phyloP scores from a whole-genome alignment of 2,888 invertebrate genomes.

The Drosophila hamatofila region DNA sequence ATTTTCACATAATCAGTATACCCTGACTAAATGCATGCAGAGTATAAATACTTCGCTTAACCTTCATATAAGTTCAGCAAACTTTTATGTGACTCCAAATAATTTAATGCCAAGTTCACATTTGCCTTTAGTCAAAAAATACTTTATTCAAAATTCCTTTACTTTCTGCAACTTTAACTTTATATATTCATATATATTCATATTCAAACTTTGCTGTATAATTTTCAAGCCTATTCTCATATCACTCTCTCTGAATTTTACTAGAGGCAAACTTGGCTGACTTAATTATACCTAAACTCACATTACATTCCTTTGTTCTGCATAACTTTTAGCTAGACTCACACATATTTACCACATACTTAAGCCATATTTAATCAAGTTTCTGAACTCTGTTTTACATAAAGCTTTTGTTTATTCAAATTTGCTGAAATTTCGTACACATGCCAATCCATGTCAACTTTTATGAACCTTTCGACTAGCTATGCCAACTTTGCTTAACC shows the following conservation, averaged over 20 bases:
- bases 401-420: background rate
- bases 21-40: too few species aligned
- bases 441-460: background rate
- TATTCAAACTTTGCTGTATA: too few species aligned
- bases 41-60: too few species aligned
- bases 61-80: too few species aligned
- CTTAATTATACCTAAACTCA: background rate
- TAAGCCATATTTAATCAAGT: background rate
- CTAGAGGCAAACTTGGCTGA: background rate
- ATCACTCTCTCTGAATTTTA: background rate
- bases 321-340: background rate
- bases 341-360: background rate
- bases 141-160: too few species aligned
- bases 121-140: too few species aligned
- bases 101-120: too few species aligned
- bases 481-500: background rate
- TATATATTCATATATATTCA: too few species aligned
- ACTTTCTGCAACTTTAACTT: too few species aligned
- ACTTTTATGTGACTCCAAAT: too few species aligned
- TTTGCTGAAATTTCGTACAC: background rate
- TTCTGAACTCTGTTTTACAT: background rate
- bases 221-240: background rate
- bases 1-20: too few species aligned
- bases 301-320: background rate
- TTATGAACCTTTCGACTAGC: background rate